Conservation (phyloP, 1,140 invertebrate genomes). For the Cherax destructor region DNA sequence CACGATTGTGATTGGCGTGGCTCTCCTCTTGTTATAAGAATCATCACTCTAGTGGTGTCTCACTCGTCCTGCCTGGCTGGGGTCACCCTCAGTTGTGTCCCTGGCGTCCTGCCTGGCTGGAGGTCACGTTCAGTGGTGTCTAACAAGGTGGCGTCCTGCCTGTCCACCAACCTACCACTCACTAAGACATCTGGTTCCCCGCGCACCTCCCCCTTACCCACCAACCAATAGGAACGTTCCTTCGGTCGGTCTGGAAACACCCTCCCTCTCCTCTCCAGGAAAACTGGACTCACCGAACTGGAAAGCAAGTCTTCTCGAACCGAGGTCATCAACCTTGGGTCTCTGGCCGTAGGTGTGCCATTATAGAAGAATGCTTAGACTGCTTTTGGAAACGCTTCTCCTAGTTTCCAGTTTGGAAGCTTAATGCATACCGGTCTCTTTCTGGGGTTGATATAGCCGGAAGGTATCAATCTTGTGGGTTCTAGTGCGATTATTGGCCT, state of each 20-base stretch:
- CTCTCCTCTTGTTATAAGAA: no score
- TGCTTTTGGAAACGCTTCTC: neutral
- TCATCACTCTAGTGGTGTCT: no score
- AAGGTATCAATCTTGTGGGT: neutral
- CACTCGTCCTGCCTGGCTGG: no score
- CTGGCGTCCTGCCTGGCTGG: neutral
- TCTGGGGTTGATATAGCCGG: neutral
- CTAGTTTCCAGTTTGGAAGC: neutral
- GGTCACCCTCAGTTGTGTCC: no score
- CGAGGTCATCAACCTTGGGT: neutral
- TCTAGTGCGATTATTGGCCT: no score
- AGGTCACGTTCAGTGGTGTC: no score
- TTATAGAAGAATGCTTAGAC: neutral
- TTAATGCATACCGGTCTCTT: neutral
- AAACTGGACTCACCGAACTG: neutral
- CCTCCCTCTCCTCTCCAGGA: neutral
- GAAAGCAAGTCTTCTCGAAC: neutral
- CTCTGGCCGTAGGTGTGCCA: neutral
- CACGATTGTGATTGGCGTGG: no score
- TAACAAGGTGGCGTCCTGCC: no score
- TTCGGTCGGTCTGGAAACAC: neutral
- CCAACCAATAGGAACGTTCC: neutral
- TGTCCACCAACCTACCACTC: neutral
- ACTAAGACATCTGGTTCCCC: neutral
- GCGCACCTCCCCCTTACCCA: neutral